Conservation (phyloP, 2,888 invertebrate species). For the Nymphalis urticae region DNA sequence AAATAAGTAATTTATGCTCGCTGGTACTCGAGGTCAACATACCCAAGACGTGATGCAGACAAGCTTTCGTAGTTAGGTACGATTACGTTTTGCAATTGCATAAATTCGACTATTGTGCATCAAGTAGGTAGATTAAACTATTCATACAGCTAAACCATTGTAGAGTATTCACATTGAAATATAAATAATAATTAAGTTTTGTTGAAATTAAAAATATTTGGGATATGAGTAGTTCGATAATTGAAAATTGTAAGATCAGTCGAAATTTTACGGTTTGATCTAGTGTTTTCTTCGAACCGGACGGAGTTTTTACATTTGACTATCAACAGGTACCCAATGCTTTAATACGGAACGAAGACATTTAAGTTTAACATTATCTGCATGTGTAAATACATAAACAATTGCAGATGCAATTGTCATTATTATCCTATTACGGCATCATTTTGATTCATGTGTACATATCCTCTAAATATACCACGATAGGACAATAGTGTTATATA, state of each 20-base stretch:
- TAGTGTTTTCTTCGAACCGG: no score
- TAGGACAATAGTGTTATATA: conserved; percentile 7
- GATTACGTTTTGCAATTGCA: conserved; percentile 10
- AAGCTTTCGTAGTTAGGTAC: conserved; percentile 14
- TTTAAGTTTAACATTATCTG: no score
- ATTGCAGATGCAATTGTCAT: not conserved
- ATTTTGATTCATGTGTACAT: not conserved
- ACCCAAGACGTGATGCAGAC: conserved; percentile 18
- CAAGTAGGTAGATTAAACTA: conserved; percentile 1
- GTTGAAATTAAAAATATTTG: no score
- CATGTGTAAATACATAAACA: no score
- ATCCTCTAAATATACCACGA: not conserved
- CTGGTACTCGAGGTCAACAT: conserved; percentile 23
- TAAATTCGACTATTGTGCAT: conserved; percentile 21
- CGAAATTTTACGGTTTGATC: no score
- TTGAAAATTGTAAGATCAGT: no score
- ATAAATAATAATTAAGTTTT: not conserved
- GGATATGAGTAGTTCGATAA: no score
- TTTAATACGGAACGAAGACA: no score
- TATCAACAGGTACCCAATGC: no score
- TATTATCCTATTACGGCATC: not conserved
- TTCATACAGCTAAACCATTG: not conserved
- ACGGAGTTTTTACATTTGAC: no score
- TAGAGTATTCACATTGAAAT: conserved; percentile 1
- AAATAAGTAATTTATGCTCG: conserved; percentile 37